Evolutionary conservation across 1,140 invertebrate genomes (phyloP), one percentile per base, ranked within the genome.

Genomic region (Pogonognathellus flavescens): DNA sequence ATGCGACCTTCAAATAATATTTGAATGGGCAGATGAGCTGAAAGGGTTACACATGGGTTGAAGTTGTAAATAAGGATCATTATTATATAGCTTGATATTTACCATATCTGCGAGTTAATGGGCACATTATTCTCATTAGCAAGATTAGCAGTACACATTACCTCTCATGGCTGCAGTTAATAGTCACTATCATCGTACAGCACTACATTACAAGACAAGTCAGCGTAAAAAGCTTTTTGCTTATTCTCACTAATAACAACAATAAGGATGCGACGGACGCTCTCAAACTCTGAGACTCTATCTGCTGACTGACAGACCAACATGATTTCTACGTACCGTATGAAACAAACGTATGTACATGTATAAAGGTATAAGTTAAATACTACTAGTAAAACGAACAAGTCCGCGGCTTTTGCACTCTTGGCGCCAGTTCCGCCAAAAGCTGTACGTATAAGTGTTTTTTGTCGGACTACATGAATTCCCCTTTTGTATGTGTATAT

Each of bases 51-150:
- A 57, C 11, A 57, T 57, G n/a, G 11, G 1, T 14, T 57, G 1
- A 2, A 57, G 2, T 41, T 41, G 31, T 41, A 41, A 41, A 41
- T 41, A 41, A 41, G 31, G 31, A 41, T 41, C 31, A 41, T 41
- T 41, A 41, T n/a, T n/a, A n/a, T n/a, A n/a, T 41, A 41, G 31
- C 31, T 3, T 41, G 1, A 41, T 41, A 41, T 41, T 41, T 41
- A 41, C 31, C 31, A 41, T 41, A 41, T 41, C 31, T 41, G 31
- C 6, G 31, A 57, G 53, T 57, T 76, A 76, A 76, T 76, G 41
- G 31, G 70, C 70, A 50, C 70, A 76, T 76, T 76, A 76, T 76
- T 76, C 70, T 76, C 70, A 76, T 76, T 76, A 76, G 70, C n/a
- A 50, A 76, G 70, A 76, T 76, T 76, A 76, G 70, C n/a, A 76